A percentile compares a stretch with the other conserved stretches of the same genome.
These are phyloP conservation scores for Campylomormyrus numenius DNA, from an alignment of 2,113 vertebrate genomes.

Conservation along the genomic window DNA sequence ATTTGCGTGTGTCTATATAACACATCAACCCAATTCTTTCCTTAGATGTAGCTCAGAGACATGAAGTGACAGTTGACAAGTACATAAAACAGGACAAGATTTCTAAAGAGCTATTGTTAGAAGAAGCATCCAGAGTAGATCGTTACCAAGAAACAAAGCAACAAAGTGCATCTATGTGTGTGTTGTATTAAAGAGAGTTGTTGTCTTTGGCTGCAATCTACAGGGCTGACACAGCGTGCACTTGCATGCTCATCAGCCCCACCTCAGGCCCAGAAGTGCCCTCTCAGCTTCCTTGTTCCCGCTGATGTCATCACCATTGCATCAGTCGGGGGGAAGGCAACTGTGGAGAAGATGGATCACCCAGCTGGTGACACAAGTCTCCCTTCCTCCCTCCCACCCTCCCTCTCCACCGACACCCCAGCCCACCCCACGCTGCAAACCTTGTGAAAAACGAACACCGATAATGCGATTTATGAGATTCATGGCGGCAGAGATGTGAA, in stretches of 20 bases:
- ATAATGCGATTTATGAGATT: not conserved
- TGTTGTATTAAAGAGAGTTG: not conserved
- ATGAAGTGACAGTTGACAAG: not conserved
- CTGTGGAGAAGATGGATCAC: slow-evolving; percentile 7
- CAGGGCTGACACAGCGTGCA: not conserved
- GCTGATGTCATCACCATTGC: slow-evolving; percentile 8
- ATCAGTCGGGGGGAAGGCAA: not conserved
- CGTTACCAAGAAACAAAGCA: not conserved
- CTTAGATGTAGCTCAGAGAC: not conserved
- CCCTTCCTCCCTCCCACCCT: not conserved
- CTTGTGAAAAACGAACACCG: not conserved
- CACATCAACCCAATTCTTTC: not conserved
- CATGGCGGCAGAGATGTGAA: not conserved
- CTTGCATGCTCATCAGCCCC: not conserved
- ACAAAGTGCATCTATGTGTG: not conserved
- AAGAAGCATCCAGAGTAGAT: not conserved
- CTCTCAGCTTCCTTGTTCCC: slow-evolving; percentile 11
- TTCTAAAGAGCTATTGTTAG: not conserved
- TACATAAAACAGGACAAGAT: not conserved
- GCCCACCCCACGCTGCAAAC: not conserved
- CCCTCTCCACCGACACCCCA: not conserved
- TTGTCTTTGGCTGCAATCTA: not conserved
- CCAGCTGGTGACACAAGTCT: slow-evolving; percentile 1
- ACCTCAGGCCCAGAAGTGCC: slow-evolving; percentile 5
- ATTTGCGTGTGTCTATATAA: not conserved